Evolutionary conservation across 2,888 invertebrate genomes (phyloP), one percentile per base, ranked within the genome.

Genomic region (Lingula anatina): DNA sequence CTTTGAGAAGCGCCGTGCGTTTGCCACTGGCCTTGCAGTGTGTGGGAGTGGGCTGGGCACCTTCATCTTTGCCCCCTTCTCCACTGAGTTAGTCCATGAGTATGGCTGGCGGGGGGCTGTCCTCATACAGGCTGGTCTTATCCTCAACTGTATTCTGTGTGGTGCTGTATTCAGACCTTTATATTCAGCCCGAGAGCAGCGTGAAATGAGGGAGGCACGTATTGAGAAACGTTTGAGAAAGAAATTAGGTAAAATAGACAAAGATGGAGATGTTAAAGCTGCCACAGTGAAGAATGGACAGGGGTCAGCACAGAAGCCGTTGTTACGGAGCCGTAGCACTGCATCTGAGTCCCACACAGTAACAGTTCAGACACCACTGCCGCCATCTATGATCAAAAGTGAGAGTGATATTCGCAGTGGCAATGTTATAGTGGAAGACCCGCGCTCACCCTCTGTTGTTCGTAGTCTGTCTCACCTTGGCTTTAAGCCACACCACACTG

Each of bases 21-120:
- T 97, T 64, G 97, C 99, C 5, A 99, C 96, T 0, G 97, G 94
- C 20, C 87, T 94, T 53, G 93, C 93, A 0, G 94, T 93, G 0
- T 93, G 93, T 70, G 97, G 97, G 2, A 94, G 96, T 1, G 97
- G 97, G 7, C 84, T 97, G 44, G 97, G 97, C 45, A 95, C 95
- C 3, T 88, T 94, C 73, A 78, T 94, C 12, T 90, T 97, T 75
- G 90, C 95, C 4, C 79, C 79, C 2, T 59, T 82, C 20, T 76
- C 78, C 23, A 69, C 76, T 48, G 65, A 65, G 46, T 80, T 96
- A 27, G 76, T 95, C 43, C 71, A 79, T 0, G 77, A 78, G 44
- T 92, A 85, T 65, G 87, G 87, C 26, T 96, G 96, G 94, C 84
- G 90, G 47, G 88, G 88, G 15, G 87, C 94, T 1, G 85, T 94